A percentile compares a stretch with the other conserved stretches of the same genome.
Conservation (phyloP, 2,888 invertebrate species). For the Mycalesis mineus region DNA sequence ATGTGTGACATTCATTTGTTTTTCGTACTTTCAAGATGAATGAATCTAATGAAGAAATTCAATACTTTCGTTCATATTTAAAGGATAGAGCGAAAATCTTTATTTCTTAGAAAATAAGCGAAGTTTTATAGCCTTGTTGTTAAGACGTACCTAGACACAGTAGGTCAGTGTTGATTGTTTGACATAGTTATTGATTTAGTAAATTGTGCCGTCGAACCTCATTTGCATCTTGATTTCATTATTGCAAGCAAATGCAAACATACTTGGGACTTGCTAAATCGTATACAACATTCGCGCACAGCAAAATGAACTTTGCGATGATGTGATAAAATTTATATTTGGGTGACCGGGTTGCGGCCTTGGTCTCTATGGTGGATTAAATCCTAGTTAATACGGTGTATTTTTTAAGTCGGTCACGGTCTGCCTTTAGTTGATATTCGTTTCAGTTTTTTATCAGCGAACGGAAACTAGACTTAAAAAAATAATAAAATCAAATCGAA, state of each 20-base stretch:
- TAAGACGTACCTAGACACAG: too few relatives aligned
- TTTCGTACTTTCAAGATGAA: too few relatives aligned
- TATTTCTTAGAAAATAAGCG: too few relatives aligned
- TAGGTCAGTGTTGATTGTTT: slow-evolving; percentile 13
- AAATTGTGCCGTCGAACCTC: slow-evolving; percentile 27
- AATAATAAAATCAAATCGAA: too few relatives aligned
- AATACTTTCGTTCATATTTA: too few relatives aligned
- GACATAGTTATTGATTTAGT: slow-evolving; percentile 30
- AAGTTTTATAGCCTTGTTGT: too few relatives aligned
- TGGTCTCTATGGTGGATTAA: slow-evolving; percentile 6
- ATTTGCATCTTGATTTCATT: slow-evolving; percentile 32
- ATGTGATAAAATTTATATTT: background rate
- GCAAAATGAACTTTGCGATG: background rate
- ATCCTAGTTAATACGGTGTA: slow-evolving; percentile 1
- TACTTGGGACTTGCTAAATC: background rate
- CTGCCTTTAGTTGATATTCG: background rate
- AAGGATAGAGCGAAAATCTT: too few relatives aligned
- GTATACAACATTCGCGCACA: background rate
- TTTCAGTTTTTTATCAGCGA: slow-evolving; percentile 7
- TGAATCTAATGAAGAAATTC: too few relatives aligned
- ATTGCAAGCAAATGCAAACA: slow-evolving; percentile 18
- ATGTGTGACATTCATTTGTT: too few relatives aligned
- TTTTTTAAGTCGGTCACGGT: slow-evolving; percentile 3
- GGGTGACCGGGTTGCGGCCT: background rate
- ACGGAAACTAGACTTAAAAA: background rate